Evolutionary conservation across 2,797 vertebrate genomes (phyloP).

Genomic region (Peromyscus nudipes): DNA sequence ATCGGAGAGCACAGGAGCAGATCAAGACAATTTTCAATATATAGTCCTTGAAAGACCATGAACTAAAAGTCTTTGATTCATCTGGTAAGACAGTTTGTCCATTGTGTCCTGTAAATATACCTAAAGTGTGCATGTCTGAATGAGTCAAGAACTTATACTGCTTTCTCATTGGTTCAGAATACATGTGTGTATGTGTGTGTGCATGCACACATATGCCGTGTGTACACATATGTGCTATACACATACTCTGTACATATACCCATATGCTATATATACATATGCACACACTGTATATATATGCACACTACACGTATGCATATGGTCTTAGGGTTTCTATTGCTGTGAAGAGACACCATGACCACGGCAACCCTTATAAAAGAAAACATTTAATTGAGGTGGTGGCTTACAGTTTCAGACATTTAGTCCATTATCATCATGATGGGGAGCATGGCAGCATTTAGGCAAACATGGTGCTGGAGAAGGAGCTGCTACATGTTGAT

Average conservation of each 20-base stretch:
- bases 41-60: conserved; percentile 10
- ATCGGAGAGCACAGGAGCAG: conserved; percentile 27
- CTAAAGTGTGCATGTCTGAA: conserved; percentile 9
- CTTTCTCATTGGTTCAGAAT: conserved; percentile 23
- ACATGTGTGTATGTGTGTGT: not conserved
- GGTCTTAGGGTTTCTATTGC: not conserved
- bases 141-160: conserved; percentile 32
- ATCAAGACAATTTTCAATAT: not conserved
- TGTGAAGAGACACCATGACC: not conserved
- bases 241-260: not conserved
- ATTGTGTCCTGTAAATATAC: not conserved
- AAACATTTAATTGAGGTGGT: not conserved
- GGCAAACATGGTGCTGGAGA: not conserved
- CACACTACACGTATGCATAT: not conserved
- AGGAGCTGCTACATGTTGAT: not conserved
- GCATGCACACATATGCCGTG: not conserved
- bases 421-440: not conserved
- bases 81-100: not conserved
- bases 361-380: not conserved
- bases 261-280: not conserved
- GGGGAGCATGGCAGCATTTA: not conserved
- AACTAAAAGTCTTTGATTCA: conserved; percentile 22
- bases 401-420: not conserved
- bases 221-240: not conserved
- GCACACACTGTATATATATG: not conserved